A percentile compares a stretch with the other conserved stretches of the same genome.
Evolutionary conservation across 2,888 invertebrate species (phyloP).

Genomic region (Blera fallax): DNA sequence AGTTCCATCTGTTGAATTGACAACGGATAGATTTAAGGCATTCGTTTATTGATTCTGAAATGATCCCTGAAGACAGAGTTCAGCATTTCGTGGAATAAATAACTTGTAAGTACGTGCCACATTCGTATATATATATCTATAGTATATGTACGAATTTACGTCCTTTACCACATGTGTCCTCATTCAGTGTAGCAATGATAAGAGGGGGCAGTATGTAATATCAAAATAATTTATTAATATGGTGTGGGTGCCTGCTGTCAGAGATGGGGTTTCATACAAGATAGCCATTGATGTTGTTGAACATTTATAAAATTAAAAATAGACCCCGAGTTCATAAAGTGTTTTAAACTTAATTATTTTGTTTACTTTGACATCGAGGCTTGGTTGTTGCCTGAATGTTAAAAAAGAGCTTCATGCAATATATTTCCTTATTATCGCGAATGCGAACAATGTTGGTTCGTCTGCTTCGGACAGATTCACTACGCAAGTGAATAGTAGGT

Average conservation of each 20-base stretch:
- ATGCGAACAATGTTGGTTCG: too few relatives aligned
- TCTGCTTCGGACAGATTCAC: too few relatives aligned
- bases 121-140: not conserved
- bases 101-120: not conserved
- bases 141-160: not conserved
- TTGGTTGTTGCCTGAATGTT: not conserved
- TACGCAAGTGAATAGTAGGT: too few relatives aligned
- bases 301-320: not conserved
- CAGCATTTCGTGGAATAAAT: not conserved
- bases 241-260: not conserved
- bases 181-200: not conserved
- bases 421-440: too few relatives aligned
- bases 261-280: not conserved
- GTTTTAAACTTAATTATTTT: not conserved
- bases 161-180: not conserved
- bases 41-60: not conserved
- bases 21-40: not conserved
- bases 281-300: not conserved
- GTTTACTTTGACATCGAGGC: not conserved
- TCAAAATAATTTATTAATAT: conserved; percentile 1
- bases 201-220: not conserved
- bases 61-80: not conserved
- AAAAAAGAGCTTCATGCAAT: too few relatives aligned
- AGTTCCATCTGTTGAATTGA: not conserved
- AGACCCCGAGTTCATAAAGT: not conserved